Evolutionary conservation across 2,888 invertebrate species (phyloP).

Genomic region (Cheilosia soror): DNA sequence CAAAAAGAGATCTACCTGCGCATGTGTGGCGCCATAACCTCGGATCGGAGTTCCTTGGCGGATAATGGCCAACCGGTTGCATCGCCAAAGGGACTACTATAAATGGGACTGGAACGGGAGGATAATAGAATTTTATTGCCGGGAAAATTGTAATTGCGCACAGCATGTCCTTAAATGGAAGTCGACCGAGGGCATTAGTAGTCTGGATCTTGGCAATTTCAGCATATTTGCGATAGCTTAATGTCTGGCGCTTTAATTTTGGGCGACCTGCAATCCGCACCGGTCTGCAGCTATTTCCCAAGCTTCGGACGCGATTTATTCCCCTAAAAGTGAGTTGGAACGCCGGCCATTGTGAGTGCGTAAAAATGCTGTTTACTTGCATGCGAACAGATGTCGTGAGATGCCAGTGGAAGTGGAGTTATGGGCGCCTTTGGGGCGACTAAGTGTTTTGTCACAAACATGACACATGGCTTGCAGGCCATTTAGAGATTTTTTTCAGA

Average conservation of each 20-base stretch:
- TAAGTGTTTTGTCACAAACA: slow-evolving; percentile 67
- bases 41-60: neutral
- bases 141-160: slow-evolving; percentile 37
- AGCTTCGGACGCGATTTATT: slow-evolving; percentile 30
- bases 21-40: slow-evolving; percentile 61
- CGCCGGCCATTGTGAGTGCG: slow-evolving; percentile 28
- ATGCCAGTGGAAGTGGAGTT: slow-evolving; percentile 16
- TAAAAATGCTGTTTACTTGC: slow-evolving; percentile 24
- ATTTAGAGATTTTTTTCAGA: slow-evolving; percentile 31
- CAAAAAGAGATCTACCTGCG: slow-evolving; percentile 20
- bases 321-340: slow-evolving; percentile 35
- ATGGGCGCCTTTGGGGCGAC: slow-evolving; percentile 47
- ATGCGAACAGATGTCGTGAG: slow-evolving; percentile 50
- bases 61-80: slow-evolving; percentile 31
- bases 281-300: slow-evolving; percentile 37
- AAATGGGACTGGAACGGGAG: slow-evolving; percentile 1
- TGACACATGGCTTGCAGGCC: slow-evolving; percentile 58
- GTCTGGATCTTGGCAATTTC: slow-evolving; percentile 16
- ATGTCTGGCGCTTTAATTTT: slow-evolving; percentile 19
- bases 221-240: slow-evolving; percentile 13
- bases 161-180: slow-evolving; percentile 41
- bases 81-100: slow-evolving; percentile 1
- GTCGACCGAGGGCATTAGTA: neutral
- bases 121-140: slow-evolving; percentile 53
- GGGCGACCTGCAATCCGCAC: slow-evolving; percentile 11